phyloP scores from a whole-genome alignment of 1,140 invertebrate genomes.

The Himalopsyche phryganea region DNA sequence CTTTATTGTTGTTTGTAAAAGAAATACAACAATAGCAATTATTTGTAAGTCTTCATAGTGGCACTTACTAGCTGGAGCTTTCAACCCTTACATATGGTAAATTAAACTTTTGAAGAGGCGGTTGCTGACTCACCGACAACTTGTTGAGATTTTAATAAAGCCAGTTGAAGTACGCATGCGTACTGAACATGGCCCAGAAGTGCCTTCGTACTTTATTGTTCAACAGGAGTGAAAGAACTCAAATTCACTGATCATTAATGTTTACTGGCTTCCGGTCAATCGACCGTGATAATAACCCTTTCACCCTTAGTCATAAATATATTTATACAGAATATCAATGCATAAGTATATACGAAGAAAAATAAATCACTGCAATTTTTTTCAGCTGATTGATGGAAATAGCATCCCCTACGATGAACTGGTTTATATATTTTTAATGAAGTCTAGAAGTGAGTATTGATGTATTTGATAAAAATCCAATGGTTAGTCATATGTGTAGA shows the following conservation, averaged over 20 bases:
- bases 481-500: no score
- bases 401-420: no score
- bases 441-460: no score
- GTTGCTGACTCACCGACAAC: conserved; percentile 21
- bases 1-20: background rate
- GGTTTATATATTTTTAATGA: no score
- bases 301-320: background rate
- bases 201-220: background rate
- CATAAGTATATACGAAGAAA: no score
- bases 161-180: conserved; percentile 13
- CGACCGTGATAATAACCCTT: conserved; percentile 3
- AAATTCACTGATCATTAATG: conserved; percentile 1
- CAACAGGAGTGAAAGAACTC: no score
- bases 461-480: no score
- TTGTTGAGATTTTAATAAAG: conserved; percentile 30
- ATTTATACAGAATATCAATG: no score
- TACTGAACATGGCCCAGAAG: conserved; percentile 4
- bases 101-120: conserved; percentile 27
- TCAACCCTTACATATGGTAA: conserved; percentile 20
- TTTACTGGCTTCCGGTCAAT: conserved; percentile 20
- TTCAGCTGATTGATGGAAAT: no score
- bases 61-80: background rate
- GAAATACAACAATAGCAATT: background rate
- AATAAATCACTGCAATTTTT: no score
- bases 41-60: background rate